phyloP scores from a whole-genome alignment of 2,888 invertebrate genomes.

The Limnephilus marmoratus region DNA sequence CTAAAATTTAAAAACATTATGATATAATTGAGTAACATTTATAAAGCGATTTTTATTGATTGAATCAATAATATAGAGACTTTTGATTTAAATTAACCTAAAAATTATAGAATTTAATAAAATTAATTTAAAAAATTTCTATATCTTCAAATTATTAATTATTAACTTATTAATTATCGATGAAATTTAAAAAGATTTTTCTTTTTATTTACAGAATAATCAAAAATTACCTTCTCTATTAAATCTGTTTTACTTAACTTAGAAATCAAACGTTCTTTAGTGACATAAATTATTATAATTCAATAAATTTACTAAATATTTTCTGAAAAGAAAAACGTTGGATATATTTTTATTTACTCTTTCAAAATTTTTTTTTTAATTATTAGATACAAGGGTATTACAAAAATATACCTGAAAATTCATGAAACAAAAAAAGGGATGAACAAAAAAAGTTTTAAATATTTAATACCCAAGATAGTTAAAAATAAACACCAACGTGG shows the following conservation, averaged over 20 bases:
- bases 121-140: neutral
- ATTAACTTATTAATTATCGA: neutral
- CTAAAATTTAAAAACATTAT: neutral
- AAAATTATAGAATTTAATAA: neutral
- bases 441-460: too few species aligned
- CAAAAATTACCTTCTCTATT: neutral
- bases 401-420: too few species aligned
- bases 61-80: neutral
- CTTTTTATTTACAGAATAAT: neutral
- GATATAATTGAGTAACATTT: slow-evolving; percentile 31
- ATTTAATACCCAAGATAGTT: too few species aligned
- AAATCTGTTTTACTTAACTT: neutral
- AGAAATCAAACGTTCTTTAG: too few species aligned
- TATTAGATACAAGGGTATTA: too few species aligned
- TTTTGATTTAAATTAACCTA: slow-evolving; percentile 2
- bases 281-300: neutral
- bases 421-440: too few species aligned
- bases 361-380: too few species aligned
- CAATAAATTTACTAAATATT: neutral
- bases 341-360: neutral
- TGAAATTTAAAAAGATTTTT: neutral
- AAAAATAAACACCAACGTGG: too few species aligned
- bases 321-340: neutral
- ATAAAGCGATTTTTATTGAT: slow-evolving; percentile 29
- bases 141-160: too few species aligned